These are phyloP conservation scores for Pyrocephalus nanus DNA, from an alignment of 2,797 vertebrate species.

Conservation along the genomic window DNA sequence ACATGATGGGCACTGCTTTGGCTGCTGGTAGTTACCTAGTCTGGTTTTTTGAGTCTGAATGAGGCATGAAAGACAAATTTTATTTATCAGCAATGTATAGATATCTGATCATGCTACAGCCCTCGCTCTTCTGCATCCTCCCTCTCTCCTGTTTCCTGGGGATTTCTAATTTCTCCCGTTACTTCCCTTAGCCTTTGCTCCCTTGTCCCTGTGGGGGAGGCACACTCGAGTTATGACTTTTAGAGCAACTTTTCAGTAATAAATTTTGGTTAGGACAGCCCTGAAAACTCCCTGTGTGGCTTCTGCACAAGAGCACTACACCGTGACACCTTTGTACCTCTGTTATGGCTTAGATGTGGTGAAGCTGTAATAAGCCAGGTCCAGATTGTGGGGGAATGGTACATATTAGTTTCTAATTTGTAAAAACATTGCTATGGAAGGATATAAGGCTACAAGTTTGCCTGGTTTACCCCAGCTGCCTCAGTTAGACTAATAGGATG, in stretches of 20 bases:
- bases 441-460: background rate
- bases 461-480: background rate
- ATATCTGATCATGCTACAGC: background rate
- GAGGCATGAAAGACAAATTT: background rate
- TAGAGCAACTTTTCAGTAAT: background rate
- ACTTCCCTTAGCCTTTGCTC: background rate
- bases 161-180: background rate
- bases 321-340: background rate
- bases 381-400: background rate
- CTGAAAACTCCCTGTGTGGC: background rate
- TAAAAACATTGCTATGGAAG: background rate
- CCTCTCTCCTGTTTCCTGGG: background rate
- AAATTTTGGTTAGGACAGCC: background rate
- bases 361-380: background rate
- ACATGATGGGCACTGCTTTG: background rate
- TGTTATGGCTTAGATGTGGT: background rate
- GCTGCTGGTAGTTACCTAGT: background rate
- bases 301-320: background rate
- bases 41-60: background rate
- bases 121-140: background rate
- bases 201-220: fast-evolving
- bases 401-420: background rate
- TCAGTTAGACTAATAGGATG: background rate
- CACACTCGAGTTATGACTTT: background rate
- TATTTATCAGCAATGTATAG: background rate